Base-by-base conservation (phyloP, 2,797 vertebrate species). In the Ambastaia sidthimunki region DNA sequence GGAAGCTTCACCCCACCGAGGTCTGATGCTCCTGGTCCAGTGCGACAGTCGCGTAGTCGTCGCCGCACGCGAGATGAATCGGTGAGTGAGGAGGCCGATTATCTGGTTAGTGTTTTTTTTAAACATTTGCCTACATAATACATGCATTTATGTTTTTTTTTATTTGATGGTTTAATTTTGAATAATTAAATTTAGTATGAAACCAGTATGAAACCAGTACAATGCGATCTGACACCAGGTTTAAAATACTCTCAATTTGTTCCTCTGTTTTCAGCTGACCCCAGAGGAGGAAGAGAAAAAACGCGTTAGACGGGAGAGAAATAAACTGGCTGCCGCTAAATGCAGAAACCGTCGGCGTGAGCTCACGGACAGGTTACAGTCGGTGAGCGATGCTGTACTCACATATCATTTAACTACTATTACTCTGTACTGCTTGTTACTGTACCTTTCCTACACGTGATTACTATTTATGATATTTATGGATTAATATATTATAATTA, bases 211-310 rank as follows among this genome's bases (percentile, higher is more conserved):
- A 59, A 59, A 69, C 47, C 31, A 37, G 2, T 44, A 44, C 41
- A 37, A 21, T 31, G 18, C 23, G 13, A 50, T 25, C 21, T 48
- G 54, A 72, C 19, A 19, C 3, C n/a, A 25, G 50, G 31, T 57
- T 76, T 44, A 73, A 47, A 44, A 44, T 9, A 66, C n/a, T 34
- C 10, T 21, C 19, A 9, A 19, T 72, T 31, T 70, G 18, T 23
- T 67, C 37, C 21, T 34, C 6, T 71, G 18, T 34, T 41, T 19
- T 3, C 85, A 99, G 97, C 90, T 99, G 48, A 97, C 96, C 0
- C 96, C 97, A 0, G 97, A 99, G 83, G 97, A 99, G 83, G 97
- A 97, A 80, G 97, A 98, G 86, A 98, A 97, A 85, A 92, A 97
- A 1, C 92, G 96, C 0, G 96, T 98, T 59, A 94, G 97, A 0